These are phyloP conservation scores for Neomonachus schauinslandi DNA, from an alignment of 2,113 vertebrate genomes.

Conservation along the genomic window DNA sequence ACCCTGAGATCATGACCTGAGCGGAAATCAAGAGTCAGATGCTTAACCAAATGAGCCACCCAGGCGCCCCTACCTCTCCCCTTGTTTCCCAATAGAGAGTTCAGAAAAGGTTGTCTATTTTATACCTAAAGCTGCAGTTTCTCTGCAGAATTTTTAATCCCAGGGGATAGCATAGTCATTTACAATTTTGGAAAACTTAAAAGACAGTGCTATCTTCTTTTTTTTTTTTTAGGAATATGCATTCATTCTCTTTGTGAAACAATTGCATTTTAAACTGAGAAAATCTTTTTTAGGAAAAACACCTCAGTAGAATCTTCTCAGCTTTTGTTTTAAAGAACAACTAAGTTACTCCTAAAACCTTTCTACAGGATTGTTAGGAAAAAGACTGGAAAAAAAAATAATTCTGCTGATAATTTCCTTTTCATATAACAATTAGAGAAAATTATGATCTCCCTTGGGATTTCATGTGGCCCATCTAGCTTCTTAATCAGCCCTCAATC, in stretches of 20 bases:
- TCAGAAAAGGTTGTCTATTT: background rate
- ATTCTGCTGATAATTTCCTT: background rate
- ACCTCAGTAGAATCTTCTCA: background rate
- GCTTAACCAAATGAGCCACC: background rate
- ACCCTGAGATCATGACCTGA: background rate
- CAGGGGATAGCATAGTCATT: background rate
- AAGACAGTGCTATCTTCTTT: background rate
- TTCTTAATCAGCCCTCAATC: background rate
- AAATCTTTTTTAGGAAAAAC: background rate
- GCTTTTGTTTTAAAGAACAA: background rate
- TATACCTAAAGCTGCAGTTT: background rate
- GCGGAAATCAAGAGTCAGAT: background rate
- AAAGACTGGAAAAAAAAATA: background rate
- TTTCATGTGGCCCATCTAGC: background rate
- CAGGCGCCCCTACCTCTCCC: background rate
- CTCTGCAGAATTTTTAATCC: background rate
- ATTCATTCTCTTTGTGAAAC: background rate
- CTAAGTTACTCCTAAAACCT: background rate
- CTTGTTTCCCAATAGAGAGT: background rate
- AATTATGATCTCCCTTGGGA: background rate
- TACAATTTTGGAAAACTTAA: background rate
- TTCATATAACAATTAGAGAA: background rate
- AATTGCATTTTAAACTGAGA: constrained; percentile 19
- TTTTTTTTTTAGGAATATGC: background rate
- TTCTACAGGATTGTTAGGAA: background rate